Evolutionary conservation across 2,888 invertebrate species (phyloP).

Genomic region (Mongoloraphidia duomilia): DNA sequence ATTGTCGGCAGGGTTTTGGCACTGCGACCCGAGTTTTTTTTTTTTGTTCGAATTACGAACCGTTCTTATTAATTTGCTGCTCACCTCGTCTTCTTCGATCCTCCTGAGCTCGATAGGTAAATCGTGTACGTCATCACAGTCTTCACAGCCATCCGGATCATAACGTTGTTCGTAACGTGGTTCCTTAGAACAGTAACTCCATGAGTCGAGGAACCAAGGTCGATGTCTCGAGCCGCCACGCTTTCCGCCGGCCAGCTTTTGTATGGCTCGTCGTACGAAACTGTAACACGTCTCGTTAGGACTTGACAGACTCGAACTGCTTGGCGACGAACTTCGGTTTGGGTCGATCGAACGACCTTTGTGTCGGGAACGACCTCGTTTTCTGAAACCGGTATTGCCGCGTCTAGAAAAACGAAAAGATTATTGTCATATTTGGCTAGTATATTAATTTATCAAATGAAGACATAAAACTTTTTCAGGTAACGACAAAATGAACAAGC

Average conservation of each 20-base stretch:
- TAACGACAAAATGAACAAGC: no score
- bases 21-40: no score
- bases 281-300: slow-evolving; percentile 91
- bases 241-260: slow-evolving; percentile 62
- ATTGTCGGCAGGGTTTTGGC: no score
- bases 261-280: slow-evolving; percentile 73
- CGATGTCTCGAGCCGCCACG: slow-evolving; percentile 38
- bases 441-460: no score
- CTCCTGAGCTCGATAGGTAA: slow-evolving; percentile 78
- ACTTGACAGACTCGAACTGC: slow-evolving; percentile 77
- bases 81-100: slow-evolving; percentile 46
- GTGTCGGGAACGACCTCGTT: slow-evolving; percentile 32
- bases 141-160: slow-evolving; percentile 42
- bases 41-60: no score
- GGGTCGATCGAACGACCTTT: slow-evolving; percentile 54
- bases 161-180: slow-evolving; percentile 26
- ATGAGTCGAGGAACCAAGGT: slow-evolving; percentile 70
- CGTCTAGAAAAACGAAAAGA: slow-evolving; percentile 16
- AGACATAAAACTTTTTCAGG: no score
- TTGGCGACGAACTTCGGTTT: slow-evolving; percentile 44
- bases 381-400: slow-evolving; percentile 30
- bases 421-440: no score
- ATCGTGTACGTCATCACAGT: slow-evolving; percentile 52
- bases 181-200: slow-evolving; percentile 38
- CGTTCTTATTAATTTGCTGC: not conserved